phyloP scores from a whole-genome alignment of 2,797 vertebrate genomes.

The Takifugu ocellatus region DNA sequence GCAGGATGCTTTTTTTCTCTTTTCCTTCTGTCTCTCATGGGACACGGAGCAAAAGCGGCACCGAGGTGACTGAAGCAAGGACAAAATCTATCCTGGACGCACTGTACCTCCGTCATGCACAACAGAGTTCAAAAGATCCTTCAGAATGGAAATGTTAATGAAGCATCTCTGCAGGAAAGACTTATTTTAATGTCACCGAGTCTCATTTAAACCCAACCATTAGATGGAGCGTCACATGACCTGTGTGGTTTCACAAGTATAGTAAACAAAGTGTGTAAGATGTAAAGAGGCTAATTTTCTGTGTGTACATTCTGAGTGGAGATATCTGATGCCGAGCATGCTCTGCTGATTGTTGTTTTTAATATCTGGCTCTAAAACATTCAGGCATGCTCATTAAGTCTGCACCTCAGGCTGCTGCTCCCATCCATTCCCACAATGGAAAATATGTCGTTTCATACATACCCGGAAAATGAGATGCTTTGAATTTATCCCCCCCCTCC shows the following conservation, averaged over 20 bases:
- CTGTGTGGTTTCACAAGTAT: conserved; percentile 28
- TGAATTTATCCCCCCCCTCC: conserved; percentile 46
- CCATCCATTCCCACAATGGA: conserved; percentile 57
- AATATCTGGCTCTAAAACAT: conserved; percentile 58
- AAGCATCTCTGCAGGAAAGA: too few species aligned
- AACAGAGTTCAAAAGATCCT: conserved; percentile 11
- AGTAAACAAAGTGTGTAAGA: conserved; percentile 24
- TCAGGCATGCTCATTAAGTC: conserved; percentile 70
- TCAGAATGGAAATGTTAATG: conserved; percentile 10
- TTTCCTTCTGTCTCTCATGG: conserved; percentile 55
- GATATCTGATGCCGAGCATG: conserved; percentile 43
- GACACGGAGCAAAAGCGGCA: conserved; percentile 56
- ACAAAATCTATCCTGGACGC: conserved; percentile 61
- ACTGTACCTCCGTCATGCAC: conserved; percentile 17
- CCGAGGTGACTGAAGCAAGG: conserved; percentile 68
- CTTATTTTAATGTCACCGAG: too few species aligned
- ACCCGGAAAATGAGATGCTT: conserved; percentile 67
- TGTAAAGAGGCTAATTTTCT: conserved; percentile 24
- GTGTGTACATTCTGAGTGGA: conserved; percentile 18
- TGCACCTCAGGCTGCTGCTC: conserved; percentile 60
- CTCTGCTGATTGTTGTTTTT: conserved; percentile 29
- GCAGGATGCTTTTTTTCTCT: conserved; percentile 63
- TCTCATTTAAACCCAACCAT: too few species aligned
- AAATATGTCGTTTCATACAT: conserved; percentile 57
- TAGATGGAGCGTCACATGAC: conserved; percentile 34